Percentiles rank a stretch among this genome's conserved stretches.
Evolutionary conservation across 2,797 vertebrate genomes (phyloP).

Genomic region (Lophius americanus): DNA sequence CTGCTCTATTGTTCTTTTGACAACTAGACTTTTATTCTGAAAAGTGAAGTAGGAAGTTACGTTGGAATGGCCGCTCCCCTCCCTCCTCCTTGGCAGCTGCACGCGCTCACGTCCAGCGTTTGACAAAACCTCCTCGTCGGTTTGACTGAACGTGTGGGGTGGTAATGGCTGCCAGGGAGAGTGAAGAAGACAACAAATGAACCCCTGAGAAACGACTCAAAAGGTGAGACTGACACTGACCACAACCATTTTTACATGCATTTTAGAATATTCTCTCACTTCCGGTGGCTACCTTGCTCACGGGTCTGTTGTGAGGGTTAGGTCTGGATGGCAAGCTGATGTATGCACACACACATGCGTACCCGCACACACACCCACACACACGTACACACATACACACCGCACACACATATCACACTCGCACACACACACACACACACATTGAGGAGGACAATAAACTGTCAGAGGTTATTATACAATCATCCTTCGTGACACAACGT

Average conservation of each 20-base stretch:
- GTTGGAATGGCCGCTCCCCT: conserved; percentile 2
- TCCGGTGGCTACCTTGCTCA: conserved; percentile 18
- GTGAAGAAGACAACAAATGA: conserved; percentile 71
- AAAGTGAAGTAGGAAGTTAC: conserved; percentile 21
- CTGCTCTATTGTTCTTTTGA: not conserved
- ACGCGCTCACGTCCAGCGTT: conserved; percentile 59
- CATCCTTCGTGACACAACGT: not conserved
- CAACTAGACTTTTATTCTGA: conserved; percentile 48
- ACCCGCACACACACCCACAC: not conserved
- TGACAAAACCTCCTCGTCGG: conserved; percentile 46
- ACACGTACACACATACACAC: not conserved
- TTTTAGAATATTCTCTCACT: conserved; percentile 19
- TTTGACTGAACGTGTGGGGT: conserved; percentile 54
- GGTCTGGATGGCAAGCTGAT: conserved; percentile 29
- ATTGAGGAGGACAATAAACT: conserved; percentile 59
- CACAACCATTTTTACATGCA: not conserved
- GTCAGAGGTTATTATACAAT: conserved; percentile 33
- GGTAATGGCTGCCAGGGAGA: conserved; percentile 80
- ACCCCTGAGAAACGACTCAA: conserved; percentile 57
- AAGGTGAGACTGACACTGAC: conserved; percentile 47
- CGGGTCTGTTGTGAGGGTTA: conserved; percentile 44
- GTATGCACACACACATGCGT: not conserved
- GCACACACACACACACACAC: not conserved
- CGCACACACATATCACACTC: conserved; percentile 1
- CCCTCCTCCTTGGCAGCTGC: conserved; percentile 55